Conservation (phyloP, 2,797 vertebrate species). For the Harpagifer antarcticus region DNA sequence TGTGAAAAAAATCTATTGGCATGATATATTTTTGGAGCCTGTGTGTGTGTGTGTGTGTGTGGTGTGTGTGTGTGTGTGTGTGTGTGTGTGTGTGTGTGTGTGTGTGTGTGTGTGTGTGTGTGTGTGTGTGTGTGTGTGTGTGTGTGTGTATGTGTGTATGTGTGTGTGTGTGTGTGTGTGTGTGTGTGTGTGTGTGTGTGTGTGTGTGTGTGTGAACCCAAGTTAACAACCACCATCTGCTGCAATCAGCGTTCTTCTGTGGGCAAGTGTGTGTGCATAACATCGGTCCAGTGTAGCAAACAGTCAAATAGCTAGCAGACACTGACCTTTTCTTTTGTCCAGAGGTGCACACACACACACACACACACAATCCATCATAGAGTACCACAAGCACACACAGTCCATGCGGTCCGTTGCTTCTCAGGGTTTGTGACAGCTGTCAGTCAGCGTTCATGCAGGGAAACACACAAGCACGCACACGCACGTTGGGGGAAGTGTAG, state of each 20-base stretch:
- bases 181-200: slow-evolving; percentile 22
- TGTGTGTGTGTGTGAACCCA: slow-evolving; percentile 34
- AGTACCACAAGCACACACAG: slow-evolving; percentile 12
- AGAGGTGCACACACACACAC: slow-evolving; percentile 22
- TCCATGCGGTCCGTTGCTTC: slow-evolving; percentile 52
- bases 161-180: slow-evolving; percentile 37
- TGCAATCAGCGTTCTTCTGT: slow-evolving; percentile 48
- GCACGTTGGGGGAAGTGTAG: slow-evolving; percentile 55
- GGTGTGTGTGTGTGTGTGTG: slow-evolving; percentile 40
- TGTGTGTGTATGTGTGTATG: no score
- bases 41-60: slow-evolving; percentile 33
- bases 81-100: slow-evolving; percentile 20
- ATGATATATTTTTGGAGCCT: neutral
- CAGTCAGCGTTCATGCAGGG: slow-evolving; percentile 58
- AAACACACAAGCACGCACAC: slow-evolving; percentile 35
- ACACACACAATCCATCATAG: slow-evolving; percentile 9
- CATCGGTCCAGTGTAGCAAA: slow-evolving; percentile 47
- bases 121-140: slow-evolving; percentile 39
- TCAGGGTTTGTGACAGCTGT: slow-evolving; percentile 74
- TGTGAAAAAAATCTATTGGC: neutral
- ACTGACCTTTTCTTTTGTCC: slow-evolving; percentile 78
- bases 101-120: slow-evolving; percentile 37
- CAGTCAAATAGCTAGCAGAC: slow-evolving; percentile 60
- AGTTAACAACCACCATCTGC: slow-evolving; percentile 63
- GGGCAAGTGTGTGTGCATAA: slow-evolving; percentile 18